These are phyloP conservation scores for Chrysaora quinquecirrha DNA, from an alignment of 30 jellyfish, hydroid and myxozoan genomes.

Conservation along the genomic window DNA sequence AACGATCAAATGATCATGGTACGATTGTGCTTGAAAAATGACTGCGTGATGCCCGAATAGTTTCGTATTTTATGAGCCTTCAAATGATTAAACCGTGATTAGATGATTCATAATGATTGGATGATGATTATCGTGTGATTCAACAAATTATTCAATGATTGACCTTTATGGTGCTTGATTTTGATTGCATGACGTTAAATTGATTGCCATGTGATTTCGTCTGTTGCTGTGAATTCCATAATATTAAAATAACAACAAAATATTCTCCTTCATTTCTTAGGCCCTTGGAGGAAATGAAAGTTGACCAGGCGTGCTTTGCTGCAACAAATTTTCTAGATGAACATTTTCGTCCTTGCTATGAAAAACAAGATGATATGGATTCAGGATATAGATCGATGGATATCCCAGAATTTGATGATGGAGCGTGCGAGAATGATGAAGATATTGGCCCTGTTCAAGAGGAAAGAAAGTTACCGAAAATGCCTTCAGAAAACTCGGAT, in stretches of 20 bases:
- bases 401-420: background rate
- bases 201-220: background rate
- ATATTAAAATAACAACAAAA: too few species aligned
- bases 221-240: background rate
- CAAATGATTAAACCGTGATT: too few species aligned
- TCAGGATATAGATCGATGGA: background rate
- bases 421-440: slow-evolving; percentile 4
- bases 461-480: background rate
- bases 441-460: background rate
- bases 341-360: background rate
- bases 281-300: background rate
- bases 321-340: background rate
- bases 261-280: background rate
- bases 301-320: background rate
- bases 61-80: too few species aligned
- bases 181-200: background rate
- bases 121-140: too few species aligned
- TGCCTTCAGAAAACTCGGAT: background rate
- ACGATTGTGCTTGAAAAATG: too few species aligned
- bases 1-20: too few species aligned
- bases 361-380: background rate
- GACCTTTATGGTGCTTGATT: too few species aligned
- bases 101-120: too few species aligned
- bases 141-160: too few species aligned
- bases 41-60: too few species aligned